Evolutionary conservation across 2,797 vertebrate species (phyloP), one percentile per base, ranked within the genome.

Genomic region (Macropodus opercularis): DNA sequence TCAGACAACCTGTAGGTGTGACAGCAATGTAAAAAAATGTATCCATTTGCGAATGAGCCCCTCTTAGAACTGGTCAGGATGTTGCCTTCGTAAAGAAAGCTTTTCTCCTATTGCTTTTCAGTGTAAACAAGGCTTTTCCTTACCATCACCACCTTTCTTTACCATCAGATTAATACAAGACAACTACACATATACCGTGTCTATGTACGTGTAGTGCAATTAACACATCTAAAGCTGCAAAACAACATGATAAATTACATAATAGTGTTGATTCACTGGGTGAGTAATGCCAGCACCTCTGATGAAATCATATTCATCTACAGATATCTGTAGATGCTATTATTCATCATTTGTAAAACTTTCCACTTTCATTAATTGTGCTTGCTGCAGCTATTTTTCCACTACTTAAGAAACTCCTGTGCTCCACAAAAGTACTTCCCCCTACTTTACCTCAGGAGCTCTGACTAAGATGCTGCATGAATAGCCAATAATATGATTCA

Each of bases 311-410:
- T 17, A 2, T 5, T 63, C 9, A 41, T 14, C n/a, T 22, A 13
- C n/a, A 35, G 35, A 53, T 6, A 39, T 63, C 24, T 39, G 23
- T 22, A 15, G 6, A 10, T 6, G 2, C 17, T 51, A 3, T 6
- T 10, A 12, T 39, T 38, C 15, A 14, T 17, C 8, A 14, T 52
- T 47, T 43, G n/a, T 15, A 3, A 38, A 32, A 36, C 17, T 24
- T 46, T 2, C 6, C 36, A 6, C 5, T 17, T 15, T 1, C 14
- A n/a, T 6, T 1, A 15, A n/a, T 15, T 15, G 34, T 3, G 21
- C 22, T 42, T 43, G 52, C 57, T 39, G 36, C 42, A 52, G 62
- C 42, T 56, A 22, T 65, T 48, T 61, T n/a, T 39, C 15, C 12
- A 2, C 23, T 8, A n/a, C 46, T 47, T 56, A 18, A 64, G 27